Evolutionary conservation across 2,113 vertebrate species (phyloP), one percentile per base, ranked within the genome.

Genomic region (Anguilla japonica): DNA sequence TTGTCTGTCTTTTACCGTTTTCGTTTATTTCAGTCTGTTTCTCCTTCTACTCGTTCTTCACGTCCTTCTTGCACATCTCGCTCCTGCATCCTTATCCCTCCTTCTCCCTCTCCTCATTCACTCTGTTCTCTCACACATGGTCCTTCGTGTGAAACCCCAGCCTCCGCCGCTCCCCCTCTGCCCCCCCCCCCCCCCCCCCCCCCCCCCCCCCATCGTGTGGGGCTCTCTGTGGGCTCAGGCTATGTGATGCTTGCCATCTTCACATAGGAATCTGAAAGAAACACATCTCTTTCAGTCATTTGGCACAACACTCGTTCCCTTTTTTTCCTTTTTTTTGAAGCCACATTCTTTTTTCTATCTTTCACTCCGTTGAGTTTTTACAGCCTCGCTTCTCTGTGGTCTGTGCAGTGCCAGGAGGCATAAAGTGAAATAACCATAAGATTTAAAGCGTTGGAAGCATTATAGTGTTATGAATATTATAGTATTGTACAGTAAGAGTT

Each of bases 261-360:
- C 86, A 84, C 86, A 8, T 87, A 87, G 0, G 75, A 87, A 41
- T 87, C 86, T 87, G 9, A 34, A 60, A 60, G 46, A 13, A 41
- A n/a, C 4, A 53, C 60, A 34, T 29, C 6, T 34, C 20, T 11
- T 29, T 34, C 26, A 34, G 0, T 26, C n/a, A 13, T 34, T 11
- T 1, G 34, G 29, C 34, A 75, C 9, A 71, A 13, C 9, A 13
- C n/a, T 75, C 22, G n/a, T n/a, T n/a, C n/a, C n/a, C n/a, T n/a
- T 75, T 75, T 8, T 9, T 5, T 75, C 26, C 67, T 1, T 75
- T 75, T 63, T 29, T 75, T 34, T 9, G 56, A 60, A 11, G 18
- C 56, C 14, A 11, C 13, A 14, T 60, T 3, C 43, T 5, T 2
- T 3, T 46, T 3, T 46, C 43, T 3, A 46, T 53, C 50, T 46